Conservation (phyloP, 2,113 vertebrate genomes). For the Misgurnus mizolepis region DNA sequence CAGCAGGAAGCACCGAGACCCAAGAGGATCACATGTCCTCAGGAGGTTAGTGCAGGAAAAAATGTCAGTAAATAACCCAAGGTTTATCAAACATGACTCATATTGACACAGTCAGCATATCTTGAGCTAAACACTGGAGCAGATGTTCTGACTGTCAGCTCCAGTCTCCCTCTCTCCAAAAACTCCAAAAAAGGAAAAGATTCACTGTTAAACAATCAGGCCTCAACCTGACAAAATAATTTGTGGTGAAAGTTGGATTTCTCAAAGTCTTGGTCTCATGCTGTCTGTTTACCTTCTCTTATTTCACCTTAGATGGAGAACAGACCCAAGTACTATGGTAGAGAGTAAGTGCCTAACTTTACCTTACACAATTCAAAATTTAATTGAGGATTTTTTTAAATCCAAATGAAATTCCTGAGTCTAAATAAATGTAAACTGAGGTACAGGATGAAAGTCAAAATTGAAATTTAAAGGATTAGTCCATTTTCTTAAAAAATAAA, state of each 20-base stretch:
- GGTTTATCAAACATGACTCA: background rate
- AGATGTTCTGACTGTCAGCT: background rate
- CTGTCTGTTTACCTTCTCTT: slow-evolving; percentile 55
- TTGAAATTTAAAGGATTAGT: too few relatives aligned
- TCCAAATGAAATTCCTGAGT: too few relatives aligned
- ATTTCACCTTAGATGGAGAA: slow-evolving; percentile 86
- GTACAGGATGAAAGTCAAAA: too few relatives aligned
- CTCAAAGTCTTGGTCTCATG: background rate
- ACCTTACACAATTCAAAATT: too few relatives aligned
- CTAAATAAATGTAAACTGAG: too few relatives aligned
- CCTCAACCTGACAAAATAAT: background rate
- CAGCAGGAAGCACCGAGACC: slow-evolving; percentile 96
- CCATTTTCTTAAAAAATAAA: too few relatives aligned
- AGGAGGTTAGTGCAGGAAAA: slow-evolving; percentile 83
- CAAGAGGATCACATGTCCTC: slow-evolving; percentile 93
- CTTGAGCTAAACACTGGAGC: slow-evolving; percentile 1
- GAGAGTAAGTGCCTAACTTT: slow-evolving; percentile 87
- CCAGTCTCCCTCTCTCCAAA: background rate
- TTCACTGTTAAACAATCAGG: too few relatives aligned
- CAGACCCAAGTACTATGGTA: slow-evolving; percentile 97
- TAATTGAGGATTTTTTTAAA: too few relatives aligned
- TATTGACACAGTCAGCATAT: slow-evolving; percentile 19
- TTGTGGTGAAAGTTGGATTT: slow-evolving; percentile 10
- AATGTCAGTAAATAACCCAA: slow-evolving; percentile 9
- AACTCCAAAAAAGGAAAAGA: too few relatives aligned